These are phyloP conservation scores for Araneus ventricosus DNA, from an alignment of 1,140 invertebrate genomes.

Conservation along the genomic window DNA sequence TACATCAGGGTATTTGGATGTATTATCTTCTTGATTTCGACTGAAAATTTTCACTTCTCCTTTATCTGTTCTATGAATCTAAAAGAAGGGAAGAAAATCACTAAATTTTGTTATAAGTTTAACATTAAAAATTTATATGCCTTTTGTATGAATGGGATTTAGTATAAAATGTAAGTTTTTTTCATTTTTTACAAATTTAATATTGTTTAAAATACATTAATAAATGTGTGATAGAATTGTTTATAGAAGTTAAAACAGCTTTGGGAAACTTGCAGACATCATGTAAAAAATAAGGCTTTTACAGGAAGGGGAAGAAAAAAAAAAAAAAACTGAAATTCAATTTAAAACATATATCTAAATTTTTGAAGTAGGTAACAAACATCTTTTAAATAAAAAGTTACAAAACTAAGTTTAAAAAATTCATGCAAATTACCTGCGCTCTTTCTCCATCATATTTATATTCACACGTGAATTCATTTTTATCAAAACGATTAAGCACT, in stretches of 20 bases:
- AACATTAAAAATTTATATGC: background rate
- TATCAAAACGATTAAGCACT: conserved; percentile 94
- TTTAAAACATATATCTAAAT: too few species aligned
- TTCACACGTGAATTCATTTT: conserved; percentile 97
- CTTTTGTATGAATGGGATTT: too few species aligned
- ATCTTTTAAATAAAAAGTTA: too few species aligned
- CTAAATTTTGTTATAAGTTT: background rate
- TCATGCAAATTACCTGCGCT: conserved; percentile 87
- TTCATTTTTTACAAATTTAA: too few species aligned
- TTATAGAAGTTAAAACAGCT: background rate
- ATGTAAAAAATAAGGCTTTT: too few species aligned
- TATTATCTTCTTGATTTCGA: conserved; percentile 99
- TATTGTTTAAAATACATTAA: background rate
- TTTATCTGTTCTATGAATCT: conserved; percentile 88
- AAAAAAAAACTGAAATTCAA: too few species aligned
- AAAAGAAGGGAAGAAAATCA: background rate
- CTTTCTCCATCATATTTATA: conserved; percentile 99
- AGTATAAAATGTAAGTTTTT: background rate
- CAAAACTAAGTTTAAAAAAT: too few species aligned
- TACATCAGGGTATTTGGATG: conserved; percentile 98
- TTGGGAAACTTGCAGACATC: too few species aligned
- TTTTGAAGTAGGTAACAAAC: too few species aligned
- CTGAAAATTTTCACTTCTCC: conserved; percentile 91
- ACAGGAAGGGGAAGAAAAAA: too few species aligned
- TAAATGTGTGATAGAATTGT: background rate